These are phyloP conservation scores for Pseudonaja textilis DNA, from an alignment of 2,113 vertebrate species.

Conservation along the genomic window DNA sequence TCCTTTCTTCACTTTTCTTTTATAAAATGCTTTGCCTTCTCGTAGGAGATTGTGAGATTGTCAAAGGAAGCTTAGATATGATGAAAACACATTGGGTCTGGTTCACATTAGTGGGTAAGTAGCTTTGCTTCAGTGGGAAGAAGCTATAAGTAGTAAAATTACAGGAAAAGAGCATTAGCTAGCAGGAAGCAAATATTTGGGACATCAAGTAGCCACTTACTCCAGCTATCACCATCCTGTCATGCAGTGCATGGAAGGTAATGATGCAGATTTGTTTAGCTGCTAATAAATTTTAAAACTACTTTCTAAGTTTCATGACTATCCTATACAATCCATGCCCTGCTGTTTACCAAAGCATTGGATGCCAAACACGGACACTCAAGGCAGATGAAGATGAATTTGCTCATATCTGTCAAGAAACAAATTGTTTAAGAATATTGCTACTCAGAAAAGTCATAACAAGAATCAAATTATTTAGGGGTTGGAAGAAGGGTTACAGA, in stretches of 20 bases:
- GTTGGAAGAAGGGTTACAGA: neutral
- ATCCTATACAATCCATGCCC: neutral
- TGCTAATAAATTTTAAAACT: neutral
- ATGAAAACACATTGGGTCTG: neutral
- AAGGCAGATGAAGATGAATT: neutral
- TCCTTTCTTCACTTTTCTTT: neutral
- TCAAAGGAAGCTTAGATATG: neutral
- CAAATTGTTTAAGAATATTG: neutral
- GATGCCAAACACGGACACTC: neutral
- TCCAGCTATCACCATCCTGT: neutral
- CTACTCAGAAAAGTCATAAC: neutral
- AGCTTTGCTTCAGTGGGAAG: neutral
- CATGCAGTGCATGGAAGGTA: neutral
- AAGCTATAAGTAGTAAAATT: neutral
- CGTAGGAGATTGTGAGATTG: neutral
- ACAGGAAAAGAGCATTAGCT: conserved; percentile 5
- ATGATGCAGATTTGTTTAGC: neutral
- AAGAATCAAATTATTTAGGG: neutral
- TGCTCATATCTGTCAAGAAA: neutral
- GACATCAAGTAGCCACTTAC: neutral
- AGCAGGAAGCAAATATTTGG: neutral
- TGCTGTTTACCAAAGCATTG: neutral
- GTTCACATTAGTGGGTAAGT: neutral
- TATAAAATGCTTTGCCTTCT: neutral
- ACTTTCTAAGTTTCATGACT: neutral